Percentiles rank a stretch among this genome's conserved stretches.
phyloP scores from a whole-genome alignment of 1,140 invertebrate species.

The Drosophila baimaii region DNA sequence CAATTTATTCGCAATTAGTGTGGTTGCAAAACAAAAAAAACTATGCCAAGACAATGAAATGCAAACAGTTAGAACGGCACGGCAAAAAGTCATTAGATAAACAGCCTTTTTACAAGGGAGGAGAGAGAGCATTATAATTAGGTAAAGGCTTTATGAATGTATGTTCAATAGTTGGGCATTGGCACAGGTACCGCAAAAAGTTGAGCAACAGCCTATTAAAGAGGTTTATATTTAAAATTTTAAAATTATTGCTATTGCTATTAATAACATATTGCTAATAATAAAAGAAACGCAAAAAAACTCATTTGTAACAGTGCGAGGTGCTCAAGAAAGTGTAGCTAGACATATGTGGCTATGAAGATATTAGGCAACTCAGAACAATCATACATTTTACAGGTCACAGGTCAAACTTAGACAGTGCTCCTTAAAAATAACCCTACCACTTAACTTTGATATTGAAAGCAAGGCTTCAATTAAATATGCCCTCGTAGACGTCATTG shows the following conservation, averaged over 20 bases:
- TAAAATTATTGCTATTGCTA: too few relatives aligned
- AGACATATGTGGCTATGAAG: too few relatives aligned
- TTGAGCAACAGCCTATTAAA: background rate
- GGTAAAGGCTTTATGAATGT: slow-evolving; percentile 14
- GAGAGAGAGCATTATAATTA: slow-evolving; percentile 28
- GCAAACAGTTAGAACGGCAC: slow-evolving; percentile 53
- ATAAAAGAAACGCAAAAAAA: too few relatives aligned
- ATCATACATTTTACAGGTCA: too few relatives aligned
- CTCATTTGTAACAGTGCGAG: too few relatives aligned
- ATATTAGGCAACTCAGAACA: too few relatives aligned
- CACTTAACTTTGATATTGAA: background rate
- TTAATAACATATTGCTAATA: too few relatives aligned
- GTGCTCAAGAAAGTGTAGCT: too few relatives aligned
- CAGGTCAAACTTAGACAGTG: background rate
- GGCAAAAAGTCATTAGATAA: slow-evolving; percentile 59
- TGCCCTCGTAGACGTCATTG: slow-evolving; percentile 36
- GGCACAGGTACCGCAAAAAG: background rate
- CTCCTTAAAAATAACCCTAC: background rate
- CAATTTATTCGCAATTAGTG: slow-evolving; percentile 60
- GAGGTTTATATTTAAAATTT: too few relatives aligned
- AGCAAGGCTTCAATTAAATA: slow-evolving; percentile 25
- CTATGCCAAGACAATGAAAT: slow-evolving; percentile 55
- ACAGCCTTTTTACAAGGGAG: slow-evolving; percentile 5
- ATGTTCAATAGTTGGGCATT: slow-evolving; percentile 7
- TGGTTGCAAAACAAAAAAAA: slow-evolving; percentile 44